These are phyloP conservation scores for Brachylomia viminalis DNA, from an alignment of 2,888 invertebrate species.

Conservation along the genomic window DNA sequence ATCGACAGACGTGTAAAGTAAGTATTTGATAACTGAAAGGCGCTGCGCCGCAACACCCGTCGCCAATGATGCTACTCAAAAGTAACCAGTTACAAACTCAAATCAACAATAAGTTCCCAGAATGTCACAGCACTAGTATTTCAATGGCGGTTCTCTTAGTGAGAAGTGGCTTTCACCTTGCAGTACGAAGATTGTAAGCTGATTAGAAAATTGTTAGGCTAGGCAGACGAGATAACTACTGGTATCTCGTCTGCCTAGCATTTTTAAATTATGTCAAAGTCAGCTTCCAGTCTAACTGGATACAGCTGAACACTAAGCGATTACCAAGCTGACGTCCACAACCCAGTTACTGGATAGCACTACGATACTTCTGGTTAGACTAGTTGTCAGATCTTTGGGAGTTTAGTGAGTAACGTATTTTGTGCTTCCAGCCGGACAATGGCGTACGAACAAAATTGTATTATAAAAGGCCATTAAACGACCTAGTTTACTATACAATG, in stretches of 20 bases:
- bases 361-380: neutral
- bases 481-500: constrained; percentile 33
- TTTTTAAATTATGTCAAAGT: neutral
- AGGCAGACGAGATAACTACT: too few species aligned
- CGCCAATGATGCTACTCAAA: neutral
- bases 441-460: too few species aligned
- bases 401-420: neutral
- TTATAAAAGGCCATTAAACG: neutral
- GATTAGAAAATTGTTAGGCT: too few species aligned
- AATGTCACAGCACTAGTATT: too few species aligned
- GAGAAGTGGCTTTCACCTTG: neutral
- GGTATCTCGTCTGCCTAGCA: too few species aligned
- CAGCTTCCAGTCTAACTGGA: neutral
- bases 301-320: neutral
- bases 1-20: too few species aligned
- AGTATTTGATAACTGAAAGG: too few species aligned
- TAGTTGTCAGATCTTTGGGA: neutral
- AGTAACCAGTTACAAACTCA: too few species aligned
- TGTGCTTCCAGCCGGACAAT: too few species aligned
- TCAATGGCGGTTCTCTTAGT: neutral
- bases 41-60: too few species aligned
- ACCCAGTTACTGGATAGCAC: neutral
- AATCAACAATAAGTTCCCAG: neutral
- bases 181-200: neutral
- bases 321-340: too few species aligned